Conservation (phyloP, 2,113 vertebrate species). For the Trachemys scripta region DNA sequence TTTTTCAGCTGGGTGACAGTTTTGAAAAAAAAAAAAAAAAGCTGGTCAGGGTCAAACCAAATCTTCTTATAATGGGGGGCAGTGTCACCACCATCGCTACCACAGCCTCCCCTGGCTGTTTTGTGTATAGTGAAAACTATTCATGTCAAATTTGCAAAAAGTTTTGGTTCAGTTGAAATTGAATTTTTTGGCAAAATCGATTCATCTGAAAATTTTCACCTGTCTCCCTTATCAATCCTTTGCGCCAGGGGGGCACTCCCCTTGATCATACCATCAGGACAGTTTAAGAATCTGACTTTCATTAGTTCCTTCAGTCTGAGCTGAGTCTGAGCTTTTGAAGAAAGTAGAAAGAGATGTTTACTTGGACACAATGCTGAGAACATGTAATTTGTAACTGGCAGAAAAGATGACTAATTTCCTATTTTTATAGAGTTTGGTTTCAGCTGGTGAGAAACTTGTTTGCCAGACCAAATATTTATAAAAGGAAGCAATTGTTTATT, state of each 20-base stretch:
- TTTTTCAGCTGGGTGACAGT: neutral
- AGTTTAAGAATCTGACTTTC: neutral
- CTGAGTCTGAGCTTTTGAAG: neutral
- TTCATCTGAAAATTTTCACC: neutral
- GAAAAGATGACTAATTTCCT: neutral
- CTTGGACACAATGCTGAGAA: neutral
- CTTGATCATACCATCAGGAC: neutral
- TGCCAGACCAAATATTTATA: neutral
- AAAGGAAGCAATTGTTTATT: neutral
- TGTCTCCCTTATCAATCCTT: neutral
- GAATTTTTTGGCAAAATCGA: neutral
- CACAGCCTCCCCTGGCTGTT: neutral
- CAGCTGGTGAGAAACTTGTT: neutral
- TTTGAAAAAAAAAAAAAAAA: neutral
- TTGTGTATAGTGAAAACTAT: neutral
- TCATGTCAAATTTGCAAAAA: neutral
- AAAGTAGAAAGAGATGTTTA: neutral
- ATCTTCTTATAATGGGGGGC: neutral
- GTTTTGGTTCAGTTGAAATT: neutral
- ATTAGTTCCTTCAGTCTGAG: neutral
- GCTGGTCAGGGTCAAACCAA: neutral
- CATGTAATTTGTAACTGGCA: neutral
- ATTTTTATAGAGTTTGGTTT: slow-evolving; percentile 12
- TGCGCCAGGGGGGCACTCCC: neutral
- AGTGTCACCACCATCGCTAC: neutral